phyloP scores from a whole-genome alignment of 2,888 invertebrate species.

The Coelinius sp. region DNA sequence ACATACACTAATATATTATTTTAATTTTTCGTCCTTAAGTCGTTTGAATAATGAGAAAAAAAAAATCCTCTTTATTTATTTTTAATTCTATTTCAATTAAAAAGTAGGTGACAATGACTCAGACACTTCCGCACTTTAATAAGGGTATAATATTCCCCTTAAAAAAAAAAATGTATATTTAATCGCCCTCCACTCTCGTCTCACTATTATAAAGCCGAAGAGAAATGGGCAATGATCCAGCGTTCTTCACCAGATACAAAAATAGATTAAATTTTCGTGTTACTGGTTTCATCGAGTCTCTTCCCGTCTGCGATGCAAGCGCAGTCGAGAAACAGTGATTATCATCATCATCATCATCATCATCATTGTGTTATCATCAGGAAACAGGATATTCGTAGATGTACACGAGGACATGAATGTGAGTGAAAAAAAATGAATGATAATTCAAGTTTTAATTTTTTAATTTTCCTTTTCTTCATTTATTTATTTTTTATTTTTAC shows the following conservation, averaged over 20 bases:
- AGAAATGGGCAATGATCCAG: slow-evolving; percentile 64
- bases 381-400: slow-evolving; percentile 26
- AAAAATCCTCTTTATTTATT: not conserved
- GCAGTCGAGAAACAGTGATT: slow-evolving; percentile 29
- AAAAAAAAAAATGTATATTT: not conserved
- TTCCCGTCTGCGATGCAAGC: slow-evolving; percentile 40
- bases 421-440: slow-evolving; percentile 15
- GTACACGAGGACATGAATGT: slow-evolving; percentile 29
- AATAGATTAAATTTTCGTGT: slow-evolving; percentile 47
- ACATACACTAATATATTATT: too few species aligned
- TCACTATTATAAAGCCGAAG: slow-evolving; percentile 52
- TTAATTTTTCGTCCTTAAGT: not conserved
- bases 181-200: slow-evolving; percentile 51
- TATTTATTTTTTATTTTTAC: not conserved
- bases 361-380: not conserved
- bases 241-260: slow-evolving; percentile 48
- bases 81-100: not conserved
- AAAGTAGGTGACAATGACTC: not conserved
- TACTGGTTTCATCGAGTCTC: slow-evolving; percentile 26
- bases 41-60: too few species aligned
- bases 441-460: not conserved
- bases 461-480: not conserved
- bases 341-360: too few species aligned
- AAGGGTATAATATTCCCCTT: not conserved
- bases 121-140: not conserved